Evolutionary conservation across 2,888 invertebrate species (phyloP).

Genomic region (Drosophila helvetica): DNA sequence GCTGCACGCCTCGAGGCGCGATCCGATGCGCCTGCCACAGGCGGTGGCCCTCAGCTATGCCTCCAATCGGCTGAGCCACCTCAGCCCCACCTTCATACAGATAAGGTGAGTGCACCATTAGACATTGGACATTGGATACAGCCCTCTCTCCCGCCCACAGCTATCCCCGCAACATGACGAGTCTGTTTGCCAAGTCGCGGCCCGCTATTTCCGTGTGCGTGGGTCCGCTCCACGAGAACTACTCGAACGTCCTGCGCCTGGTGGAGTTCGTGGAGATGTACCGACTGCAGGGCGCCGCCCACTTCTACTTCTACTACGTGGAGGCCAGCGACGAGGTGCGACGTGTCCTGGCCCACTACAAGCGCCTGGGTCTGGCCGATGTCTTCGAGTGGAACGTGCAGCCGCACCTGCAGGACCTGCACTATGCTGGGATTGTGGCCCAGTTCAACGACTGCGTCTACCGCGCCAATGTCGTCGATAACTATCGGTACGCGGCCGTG

Average conservation of each 20-base stretch:
- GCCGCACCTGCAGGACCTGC: conserved; percentile 81
- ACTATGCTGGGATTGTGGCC: conserved; percentile 91
- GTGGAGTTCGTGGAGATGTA: conserved; percentile 85
- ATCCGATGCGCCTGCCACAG: conserved; percentile 71
- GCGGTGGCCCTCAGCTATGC: conserved; percentile 79
- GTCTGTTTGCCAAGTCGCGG: conserved; percentile 69
- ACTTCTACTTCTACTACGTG: conserved; percentile 84
- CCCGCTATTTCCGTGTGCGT: conserved; percentile 82
- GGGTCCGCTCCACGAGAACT: conserved; percentile 84
- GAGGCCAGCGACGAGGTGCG: conserved; percentile 81
- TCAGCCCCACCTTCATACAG: conserved; percentile 80
- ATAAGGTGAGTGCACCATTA: conserved; percentile 72
- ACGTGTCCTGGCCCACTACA: conserved; percentile 82
- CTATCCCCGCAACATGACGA: conserved; percentile 76
- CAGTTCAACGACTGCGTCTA: conserved; percentile 96
- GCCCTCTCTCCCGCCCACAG: conserved; percentile 36
- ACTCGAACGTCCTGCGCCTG: conserved; percentile 83
- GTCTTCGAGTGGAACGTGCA: conserved; percentile 84
- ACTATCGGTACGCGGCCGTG: conserved; percentile 91
- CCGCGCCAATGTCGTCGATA: conserved; percentile 90
- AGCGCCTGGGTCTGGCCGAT: conserved; percentile 74
- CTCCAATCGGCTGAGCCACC: conserved; percentile 75
- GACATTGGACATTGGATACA: no score
- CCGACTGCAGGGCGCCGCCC: conserved; percentile 83
- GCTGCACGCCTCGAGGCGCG: conserved; percentile 53